Conservation (phyloP, 2,113 vertebrate genomes). For the Prolemur simus region DNA sequence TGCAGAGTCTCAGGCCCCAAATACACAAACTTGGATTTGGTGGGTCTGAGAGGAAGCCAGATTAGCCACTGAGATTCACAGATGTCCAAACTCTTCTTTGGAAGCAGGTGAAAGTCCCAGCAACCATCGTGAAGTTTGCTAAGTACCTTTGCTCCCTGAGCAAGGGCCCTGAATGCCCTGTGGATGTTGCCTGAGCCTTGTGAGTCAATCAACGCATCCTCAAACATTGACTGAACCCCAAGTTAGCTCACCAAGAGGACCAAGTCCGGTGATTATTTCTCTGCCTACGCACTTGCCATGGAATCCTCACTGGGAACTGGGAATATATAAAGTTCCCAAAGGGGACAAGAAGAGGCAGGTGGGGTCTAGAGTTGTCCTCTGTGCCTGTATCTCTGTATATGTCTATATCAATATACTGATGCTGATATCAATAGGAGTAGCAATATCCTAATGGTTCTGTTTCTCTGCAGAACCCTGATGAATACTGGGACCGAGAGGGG, state of each 20-base stretch:
- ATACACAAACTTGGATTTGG: not conserved
- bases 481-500: not conserved
- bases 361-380: not conserved
- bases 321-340: not conserved
- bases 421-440: not conserved
- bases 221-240: not conserved
- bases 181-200: not conserved
- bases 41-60: conserved; percentile 35
- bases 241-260: not conserved
- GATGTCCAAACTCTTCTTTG: not conserved
- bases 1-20: not conserved
- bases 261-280: not conserved
- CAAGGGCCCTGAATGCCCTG: not conserved
- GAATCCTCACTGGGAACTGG: not conserved
- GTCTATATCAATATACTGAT: not conserved
- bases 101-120: not conserved
- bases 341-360: not conserved
- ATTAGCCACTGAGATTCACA: not conserved
- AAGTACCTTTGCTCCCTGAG: not conserved
- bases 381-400: not conserved
- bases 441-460: not conserved
- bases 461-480: not conserved
- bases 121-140: not conserved
- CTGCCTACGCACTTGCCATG: not conserved
- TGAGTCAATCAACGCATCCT: not conserved